A percentile compares a stretch with the other conserved stretches of the same genome.
Conservation (phyloP, 2,888 invertebrate genomes). For the Cheilosia soror region DNA sequence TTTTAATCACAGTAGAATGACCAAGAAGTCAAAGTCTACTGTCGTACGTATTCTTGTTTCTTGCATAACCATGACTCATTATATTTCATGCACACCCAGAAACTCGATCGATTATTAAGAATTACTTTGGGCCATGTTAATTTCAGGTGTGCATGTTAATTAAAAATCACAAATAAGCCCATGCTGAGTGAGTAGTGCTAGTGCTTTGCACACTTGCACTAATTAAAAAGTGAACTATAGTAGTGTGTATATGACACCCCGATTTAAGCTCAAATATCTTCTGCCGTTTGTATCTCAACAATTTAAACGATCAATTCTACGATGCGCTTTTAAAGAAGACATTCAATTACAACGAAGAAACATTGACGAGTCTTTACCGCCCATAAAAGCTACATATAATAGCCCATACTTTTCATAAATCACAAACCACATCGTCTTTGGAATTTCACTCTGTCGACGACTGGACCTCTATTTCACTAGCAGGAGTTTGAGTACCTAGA, state of each 20-base stretch:
- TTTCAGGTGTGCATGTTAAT: background rate
- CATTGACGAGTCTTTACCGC: background rate
- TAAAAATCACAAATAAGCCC: too few relatives aligned
- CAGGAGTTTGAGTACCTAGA: background rate
- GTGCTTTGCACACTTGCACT: too few relatives aligned
- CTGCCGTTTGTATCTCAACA: too few relatives aligned
- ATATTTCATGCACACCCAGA: background rate
- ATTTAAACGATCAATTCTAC: too few relatives aligned
- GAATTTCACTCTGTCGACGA: slow-evolving; percentile 4
- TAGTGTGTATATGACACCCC: too few relatives aligned
- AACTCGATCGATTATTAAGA: background rate
- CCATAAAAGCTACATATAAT: background rate
- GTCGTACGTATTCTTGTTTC: background rate
- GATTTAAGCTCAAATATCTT: too few relatives aligned
- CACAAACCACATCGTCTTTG: slow-evolving; percentile 8
- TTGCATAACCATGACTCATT: background rate
- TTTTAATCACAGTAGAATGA: too few relatives aligned
- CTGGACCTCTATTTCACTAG: background rate
- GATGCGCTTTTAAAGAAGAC: background rate
- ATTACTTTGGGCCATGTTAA: background rate
- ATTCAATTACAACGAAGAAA: background rate
- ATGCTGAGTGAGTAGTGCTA: too few relatives aligned
- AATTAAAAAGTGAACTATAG: too few relatives aligned
- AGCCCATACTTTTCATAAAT: slow-evolving; percentile 22
- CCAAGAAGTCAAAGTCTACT: too few relatives aligned